phyloP scores from a whole-genome alignment of 2,797 vertebrate genomes.

The Ciconia nigra region DNA sequence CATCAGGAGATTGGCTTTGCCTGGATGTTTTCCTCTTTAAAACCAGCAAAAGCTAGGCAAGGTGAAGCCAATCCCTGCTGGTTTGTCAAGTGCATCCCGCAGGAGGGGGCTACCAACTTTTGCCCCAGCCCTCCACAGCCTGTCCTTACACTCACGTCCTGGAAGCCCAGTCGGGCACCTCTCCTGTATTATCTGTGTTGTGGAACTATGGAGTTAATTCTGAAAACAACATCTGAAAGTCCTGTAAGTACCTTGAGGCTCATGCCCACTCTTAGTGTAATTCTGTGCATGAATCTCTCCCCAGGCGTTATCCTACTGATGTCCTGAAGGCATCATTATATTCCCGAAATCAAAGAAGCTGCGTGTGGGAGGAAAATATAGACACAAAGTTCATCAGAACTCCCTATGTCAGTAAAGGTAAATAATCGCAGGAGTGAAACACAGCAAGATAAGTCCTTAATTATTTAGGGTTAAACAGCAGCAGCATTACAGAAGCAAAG shows the following conservation, averaged over 20 bases:
- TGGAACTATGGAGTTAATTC: neutral
- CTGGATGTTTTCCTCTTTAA: neutral
- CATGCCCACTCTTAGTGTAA: neutral
- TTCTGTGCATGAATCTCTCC: slow-evolving; percentile 6
- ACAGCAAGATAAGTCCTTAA: slow-evolving; percentile 14
- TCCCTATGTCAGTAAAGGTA: neutral
- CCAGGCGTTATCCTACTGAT: neutral
- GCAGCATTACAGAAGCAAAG: neutral
- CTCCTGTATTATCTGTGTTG: neutral
- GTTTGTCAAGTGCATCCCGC: neutral
- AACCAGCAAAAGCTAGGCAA: neutral
- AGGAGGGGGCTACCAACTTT: neutral
- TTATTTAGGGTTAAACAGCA: slow-evolving; percentile 34
- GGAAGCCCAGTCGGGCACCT: neutral
- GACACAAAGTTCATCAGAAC: slow-evolving; percentile 45
- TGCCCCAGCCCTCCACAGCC: neutral
- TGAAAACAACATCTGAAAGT: slow-evolving; percentile 2
- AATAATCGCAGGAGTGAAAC: neutral
- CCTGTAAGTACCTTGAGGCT: neutral
- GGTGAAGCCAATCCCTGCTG: neutral
- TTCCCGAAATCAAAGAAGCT: slow-evolving; percentile 40
- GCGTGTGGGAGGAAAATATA: slow-evolving; percentile 34
- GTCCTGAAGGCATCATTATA: slow-evolving; percentile 48
- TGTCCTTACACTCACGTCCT: fast-evolving
- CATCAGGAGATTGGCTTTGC: neutral